A percentile compares a stretch with the other conserved stretches of the same genome.
phyloP scores from a whole-genome alignment of 2,113 vertebrate genomes.

The Pomatostomus ruficeps region DNA sequence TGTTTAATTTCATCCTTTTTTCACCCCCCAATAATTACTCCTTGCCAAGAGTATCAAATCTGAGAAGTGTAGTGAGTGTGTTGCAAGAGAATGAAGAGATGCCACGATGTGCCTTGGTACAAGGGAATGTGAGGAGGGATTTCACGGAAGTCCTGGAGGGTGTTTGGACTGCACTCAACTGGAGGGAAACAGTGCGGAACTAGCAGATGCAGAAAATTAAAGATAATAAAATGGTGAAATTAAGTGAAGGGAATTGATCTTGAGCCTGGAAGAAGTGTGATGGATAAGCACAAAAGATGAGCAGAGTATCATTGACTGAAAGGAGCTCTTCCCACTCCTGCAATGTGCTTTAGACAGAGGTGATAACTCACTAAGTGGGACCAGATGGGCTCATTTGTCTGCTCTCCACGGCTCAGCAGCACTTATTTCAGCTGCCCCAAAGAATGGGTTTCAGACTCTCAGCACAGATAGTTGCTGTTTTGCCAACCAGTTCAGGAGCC shows the following conservation, averaged over 20 bases:
- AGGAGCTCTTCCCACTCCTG: background rate
- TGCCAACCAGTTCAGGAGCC: background rate
- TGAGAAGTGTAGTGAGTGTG: background rate
- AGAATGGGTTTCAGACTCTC: background rate
- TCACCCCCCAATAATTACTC: background rate
- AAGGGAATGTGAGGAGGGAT: background rate
- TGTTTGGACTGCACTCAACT: fast-evolving
- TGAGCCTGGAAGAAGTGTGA: background rate
- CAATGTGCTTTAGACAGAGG: background rate
- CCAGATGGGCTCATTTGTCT: background rate
- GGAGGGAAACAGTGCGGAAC: background rate
- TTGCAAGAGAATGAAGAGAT: background rate
- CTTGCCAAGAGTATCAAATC: background rate
- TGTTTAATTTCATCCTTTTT: background rate
- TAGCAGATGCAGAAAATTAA: background rate
- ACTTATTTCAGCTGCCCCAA: background rate
- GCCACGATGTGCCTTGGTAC: background rate
- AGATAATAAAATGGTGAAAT: background rate
- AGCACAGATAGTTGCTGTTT: background rate
- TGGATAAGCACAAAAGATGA: background rate
- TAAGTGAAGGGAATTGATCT: background rate
- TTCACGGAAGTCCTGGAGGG: background rate
- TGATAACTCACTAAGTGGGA: background rate
- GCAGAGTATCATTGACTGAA: background rate
- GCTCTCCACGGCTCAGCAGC: background rate